Evolutionary conservation across 1,140 invertebrate species (phyloP), one percentile per base, ranked within the genome.

Genomic region (Drosophila persimilis): DNA sequence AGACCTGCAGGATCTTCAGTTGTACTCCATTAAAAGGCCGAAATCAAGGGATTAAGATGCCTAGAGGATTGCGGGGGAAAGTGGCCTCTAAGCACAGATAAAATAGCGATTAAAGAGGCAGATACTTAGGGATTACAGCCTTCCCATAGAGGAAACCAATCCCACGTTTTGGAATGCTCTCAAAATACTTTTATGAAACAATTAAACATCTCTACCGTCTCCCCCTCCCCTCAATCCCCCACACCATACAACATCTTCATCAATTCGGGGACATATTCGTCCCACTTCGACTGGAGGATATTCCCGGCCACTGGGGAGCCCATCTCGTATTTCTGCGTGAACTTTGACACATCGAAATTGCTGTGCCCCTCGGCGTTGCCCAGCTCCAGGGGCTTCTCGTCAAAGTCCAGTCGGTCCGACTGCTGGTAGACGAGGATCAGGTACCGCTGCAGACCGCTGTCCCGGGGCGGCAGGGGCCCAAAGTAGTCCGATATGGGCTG

Each of bases 351-450:
- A 11, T 95, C 95, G 77, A 97, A 98, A 7, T 94, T 93, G 5
- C 92, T 94, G 9, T 97, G 94, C 13, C 95, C 93, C 24, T 96
- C 94, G 3, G 93, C 94, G 69, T 94, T 95, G 35, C 92, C 95
- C 86, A 90, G 96, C 94, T 90, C 73, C 6, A 89, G 55, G 52
- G 73, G 72, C 64, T 73, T 69, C 39, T 89, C 88, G 5, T 89
- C 85, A 17, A 90, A 73, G 1, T 72, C 57, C 35, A 90, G n/a
- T 20, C 81, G 64, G 6, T 65, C 85, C 17, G 75, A 66, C 60
- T 99, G 98, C 88, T 97, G 95, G 91, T 96, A 99, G 1, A 97
- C 90, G 6, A 98, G 81, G 66, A 96, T 96, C 0, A 98, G 95
- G 89, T 99, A 99, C 31, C 98, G 94, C 92, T 98, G 97, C 13